Evolutionary conservation across 2,888 invertebrate genomes (phyloP).

Genomic region (Chloroclystis v-ata): DNA sequence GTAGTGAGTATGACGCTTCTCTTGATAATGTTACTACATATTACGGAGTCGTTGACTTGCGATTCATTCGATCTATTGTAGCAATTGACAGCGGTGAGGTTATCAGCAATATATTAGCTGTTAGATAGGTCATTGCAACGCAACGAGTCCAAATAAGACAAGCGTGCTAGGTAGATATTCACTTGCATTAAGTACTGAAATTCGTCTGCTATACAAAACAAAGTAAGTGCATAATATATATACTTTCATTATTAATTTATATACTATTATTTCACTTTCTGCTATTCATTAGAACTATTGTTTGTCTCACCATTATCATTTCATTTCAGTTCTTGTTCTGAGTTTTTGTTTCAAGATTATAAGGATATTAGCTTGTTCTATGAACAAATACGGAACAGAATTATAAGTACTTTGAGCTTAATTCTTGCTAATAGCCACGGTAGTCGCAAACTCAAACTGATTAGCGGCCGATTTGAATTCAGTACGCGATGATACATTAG

Average conservation of each 20-base stretch:
- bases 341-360: background rate
- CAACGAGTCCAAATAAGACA: conserved; percentile 19
- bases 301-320: no score
- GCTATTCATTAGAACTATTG: no score
- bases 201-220: no score
- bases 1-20: conserved; percentile 65
- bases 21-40: conserved; percentile 71
- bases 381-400: background rate
- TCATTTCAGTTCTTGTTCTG: no score
- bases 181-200: no score
- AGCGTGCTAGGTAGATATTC: no score
- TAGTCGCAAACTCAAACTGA: conserved; percentile 33
- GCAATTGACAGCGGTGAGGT: conserved; percentile 42
- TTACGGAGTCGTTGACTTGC: conserved; percentile 71
- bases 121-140: conserved; percentile 41
- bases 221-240: no score
- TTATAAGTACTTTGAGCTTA: background rate
- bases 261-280: no score
- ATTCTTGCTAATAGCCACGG: conserved; percentile 25
- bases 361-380: background rate
- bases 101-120: conserved; percentile 42
- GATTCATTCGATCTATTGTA: conserved; percentile 58
- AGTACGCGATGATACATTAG: conserved; percentile 48
- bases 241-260: no score
- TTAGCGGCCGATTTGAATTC: conserved; percentile 46